phyloP scores from a whole-genome alignment of 2,113 vertebrate species.

The Pangasianodon hypophthalmus region DNA sequence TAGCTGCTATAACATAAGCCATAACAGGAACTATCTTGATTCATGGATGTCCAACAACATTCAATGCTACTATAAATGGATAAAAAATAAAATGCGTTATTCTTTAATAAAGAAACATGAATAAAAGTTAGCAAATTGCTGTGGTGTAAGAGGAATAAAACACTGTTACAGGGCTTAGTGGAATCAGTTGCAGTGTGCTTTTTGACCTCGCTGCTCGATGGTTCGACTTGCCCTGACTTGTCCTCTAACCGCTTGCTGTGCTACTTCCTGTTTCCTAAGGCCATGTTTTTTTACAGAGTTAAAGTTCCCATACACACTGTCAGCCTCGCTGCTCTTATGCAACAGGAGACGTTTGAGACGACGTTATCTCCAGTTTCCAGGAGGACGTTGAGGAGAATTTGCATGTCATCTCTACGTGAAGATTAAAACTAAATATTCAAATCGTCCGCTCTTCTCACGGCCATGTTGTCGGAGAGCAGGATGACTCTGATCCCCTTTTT shows the following conservation, averaged over 20 bases:
- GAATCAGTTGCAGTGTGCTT: not conserved
- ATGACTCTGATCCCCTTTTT: not conserved
- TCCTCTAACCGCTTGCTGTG: not conserved
- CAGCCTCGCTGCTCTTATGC: not conserved
- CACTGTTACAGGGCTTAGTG: not conserved
- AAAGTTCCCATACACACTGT: not conserved
- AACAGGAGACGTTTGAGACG: not conserved
- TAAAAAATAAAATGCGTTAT: not conserved
- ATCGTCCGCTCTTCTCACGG: not conserved
- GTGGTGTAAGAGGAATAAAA: too few species aligned
- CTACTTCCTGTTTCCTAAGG: not conserved
- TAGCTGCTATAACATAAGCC: not conserved
- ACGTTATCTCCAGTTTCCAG: not conserved
- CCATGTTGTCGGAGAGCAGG: not conserved
- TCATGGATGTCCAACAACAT: not conserved
- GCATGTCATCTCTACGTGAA: not conserved
- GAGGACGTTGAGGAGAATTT: conserved; percentile 2
- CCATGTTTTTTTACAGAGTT: not conserved
- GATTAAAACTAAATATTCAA: not conserved
- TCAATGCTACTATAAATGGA: not conserved
- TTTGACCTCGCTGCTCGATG: not conserved
- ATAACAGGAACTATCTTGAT: not conserved
- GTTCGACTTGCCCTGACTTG: not conserved
- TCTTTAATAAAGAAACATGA: too few species aligned
- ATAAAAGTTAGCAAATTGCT: too few species aligned